A percentile compares a stretch with the other conserved stretches of the same genome.
phyloP scores from a whole-genome alignment of 2,888 invertebrate species.

The Drosophila nr. perissopoda region DNA sequence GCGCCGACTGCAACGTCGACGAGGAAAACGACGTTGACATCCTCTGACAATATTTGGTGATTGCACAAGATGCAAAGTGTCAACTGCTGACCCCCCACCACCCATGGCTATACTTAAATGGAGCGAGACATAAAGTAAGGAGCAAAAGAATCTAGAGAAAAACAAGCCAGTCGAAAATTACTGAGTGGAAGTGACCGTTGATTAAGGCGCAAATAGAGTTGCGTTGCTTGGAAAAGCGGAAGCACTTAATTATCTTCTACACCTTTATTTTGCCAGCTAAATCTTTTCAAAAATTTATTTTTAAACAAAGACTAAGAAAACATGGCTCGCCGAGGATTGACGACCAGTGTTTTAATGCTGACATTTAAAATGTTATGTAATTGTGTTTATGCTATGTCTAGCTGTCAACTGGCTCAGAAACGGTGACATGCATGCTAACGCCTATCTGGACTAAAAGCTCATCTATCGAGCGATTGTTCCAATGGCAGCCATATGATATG shows the following conservation, averaged over 20 bases:
- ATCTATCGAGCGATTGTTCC: not conserved
- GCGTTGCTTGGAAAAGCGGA: not conserved
- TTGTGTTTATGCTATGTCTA: not conserved
- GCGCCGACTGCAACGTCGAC: slow-evolving; percentile 20
- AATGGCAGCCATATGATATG: not conserved
- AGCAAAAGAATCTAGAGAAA: slow-evolving; percentile 23
- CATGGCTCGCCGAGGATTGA: not conserved
- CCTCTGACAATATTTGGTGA: slow-evolving; percentile 79
- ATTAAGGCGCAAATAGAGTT: slow-evolving; percentile 43
- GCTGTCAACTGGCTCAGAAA: not conserved
- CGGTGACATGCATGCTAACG: no score
- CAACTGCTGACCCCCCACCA: slow-evolving; percentile 52
- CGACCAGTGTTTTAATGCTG: not conserved
- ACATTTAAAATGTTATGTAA: not conserved
- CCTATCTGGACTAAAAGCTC: not conserved
- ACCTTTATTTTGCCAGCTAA: not conserved
- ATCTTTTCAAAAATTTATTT: not conserved
- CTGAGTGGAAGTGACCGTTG: slow-evolving; percentile 49
- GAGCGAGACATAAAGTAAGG: slow-evolving; percentile 15
- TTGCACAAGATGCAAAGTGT: slow-evolving; percentile 82
- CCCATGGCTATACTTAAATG: slow-evolving; percentile 9
- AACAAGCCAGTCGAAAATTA: slow-evolving; percentile 28
- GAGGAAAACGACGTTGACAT: slow-evolving; percentile 63
- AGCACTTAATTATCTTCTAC: slow-evolving; percentile 42
- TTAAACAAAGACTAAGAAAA: not conserved